phyloP scores from a whole-genome alignment of 2,797 vertebrate species.

The Peromyscus attwateri region DNA sequence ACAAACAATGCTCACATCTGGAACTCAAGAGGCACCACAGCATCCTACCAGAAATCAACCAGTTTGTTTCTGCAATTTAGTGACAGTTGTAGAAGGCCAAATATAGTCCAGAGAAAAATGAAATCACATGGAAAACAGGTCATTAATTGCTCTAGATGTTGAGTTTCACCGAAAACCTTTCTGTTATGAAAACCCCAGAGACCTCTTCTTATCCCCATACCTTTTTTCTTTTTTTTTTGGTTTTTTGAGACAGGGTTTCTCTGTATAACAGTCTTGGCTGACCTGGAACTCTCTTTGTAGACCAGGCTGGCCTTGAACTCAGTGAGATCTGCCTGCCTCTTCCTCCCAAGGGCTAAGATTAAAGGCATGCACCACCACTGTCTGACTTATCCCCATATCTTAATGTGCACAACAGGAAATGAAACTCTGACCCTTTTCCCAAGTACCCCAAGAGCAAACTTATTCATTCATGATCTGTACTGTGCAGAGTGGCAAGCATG shows the following conservation, averaged over 20 bases:
- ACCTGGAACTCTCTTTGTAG: too few species aligned
- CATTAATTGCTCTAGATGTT: slow-evolving; percentile 56
- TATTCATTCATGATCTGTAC: slow-evolving; percentile 60
- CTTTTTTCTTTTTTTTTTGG: too few species aligned
- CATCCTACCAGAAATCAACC: slow-evolving; percentile 56
- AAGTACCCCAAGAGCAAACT: slow-evolving; percentile 50
- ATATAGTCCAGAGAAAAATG: slow-evolving; percentile 42
- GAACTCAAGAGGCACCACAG: slow-evolving; percentile 60
- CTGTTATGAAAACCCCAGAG: slow-evolving; percentile 19
- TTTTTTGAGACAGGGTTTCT: too few species aligned
- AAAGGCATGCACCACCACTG: too few species aligned
- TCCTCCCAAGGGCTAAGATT: too few species aligned
- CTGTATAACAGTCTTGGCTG: too few species aligned
- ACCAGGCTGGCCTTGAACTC: too few species aligned
- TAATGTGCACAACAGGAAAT: slow-evolving; percentile 64
- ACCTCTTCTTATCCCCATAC: not conserved
- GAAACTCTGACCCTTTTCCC: slow-evolving; percentile 27
- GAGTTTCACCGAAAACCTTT: slow-evolving; percentile 58
- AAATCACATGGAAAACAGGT: slow-evolving; percentile 57
- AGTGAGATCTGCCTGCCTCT: too few species aligned
- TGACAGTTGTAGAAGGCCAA: slow-evolving; percentile 32
- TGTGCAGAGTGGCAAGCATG: slow-evolving; percentile 25
- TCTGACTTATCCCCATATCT: not conserved
- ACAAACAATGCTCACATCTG: slow-evolving; percentile 64
- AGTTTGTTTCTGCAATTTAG: slow-evolving; percentile 45